Percentiles rank a stretch among this genome's conserved stretches.
phyloP scores from a whole-genome alignment of 2,888 invertebrate species.

The Micropterix aruncella region DNA sequence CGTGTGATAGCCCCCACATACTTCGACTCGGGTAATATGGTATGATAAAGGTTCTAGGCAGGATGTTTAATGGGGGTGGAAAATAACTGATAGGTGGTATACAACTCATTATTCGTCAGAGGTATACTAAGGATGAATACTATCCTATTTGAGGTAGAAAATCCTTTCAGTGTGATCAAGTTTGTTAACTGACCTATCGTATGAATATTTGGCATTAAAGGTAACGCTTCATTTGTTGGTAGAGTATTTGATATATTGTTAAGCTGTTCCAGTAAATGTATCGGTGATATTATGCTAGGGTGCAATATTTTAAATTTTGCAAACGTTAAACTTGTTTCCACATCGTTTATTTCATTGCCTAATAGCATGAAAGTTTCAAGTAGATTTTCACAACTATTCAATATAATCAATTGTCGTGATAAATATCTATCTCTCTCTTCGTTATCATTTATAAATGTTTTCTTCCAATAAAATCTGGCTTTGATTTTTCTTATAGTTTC shows the following conservation, averaged over 20 bases:
- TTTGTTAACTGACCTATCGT: not conserved
- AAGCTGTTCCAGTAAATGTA: not conserved
- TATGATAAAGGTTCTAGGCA: not conserved
- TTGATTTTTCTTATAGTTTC: not conserved
- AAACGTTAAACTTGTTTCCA: not conserved
- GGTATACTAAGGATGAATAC: not conserved
- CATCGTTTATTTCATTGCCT: not conserved
- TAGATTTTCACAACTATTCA: not conserved
- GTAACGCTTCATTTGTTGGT: not conserved
- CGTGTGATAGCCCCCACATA: not conserved
- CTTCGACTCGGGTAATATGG: not conserved
- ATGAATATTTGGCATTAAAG: not conserved
- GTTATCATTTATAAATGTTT: too few relatives aligned
- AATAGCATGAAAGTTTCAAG: not conserved
- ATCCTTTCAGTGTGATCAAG: not conserved
- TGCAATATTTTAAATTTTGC: not conserved
- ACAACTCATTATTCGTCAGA: not conserved
- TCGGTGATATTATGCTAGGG: not conserved
- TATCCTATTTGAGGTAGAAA: not conserved
- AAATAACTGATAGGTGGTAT: not conserved
- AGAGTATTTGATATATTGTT: not conserved
- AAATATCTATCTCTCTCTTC: not conserved
- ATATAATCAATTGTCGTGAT: not conserved
- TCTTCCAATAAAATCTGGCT: not conserved
- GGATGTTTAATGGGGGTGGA: not conserved